phyloP scores from a whole-genome alignment of 2,113 vertebrate genomes.

The Chaetodon auriga region DNA sequence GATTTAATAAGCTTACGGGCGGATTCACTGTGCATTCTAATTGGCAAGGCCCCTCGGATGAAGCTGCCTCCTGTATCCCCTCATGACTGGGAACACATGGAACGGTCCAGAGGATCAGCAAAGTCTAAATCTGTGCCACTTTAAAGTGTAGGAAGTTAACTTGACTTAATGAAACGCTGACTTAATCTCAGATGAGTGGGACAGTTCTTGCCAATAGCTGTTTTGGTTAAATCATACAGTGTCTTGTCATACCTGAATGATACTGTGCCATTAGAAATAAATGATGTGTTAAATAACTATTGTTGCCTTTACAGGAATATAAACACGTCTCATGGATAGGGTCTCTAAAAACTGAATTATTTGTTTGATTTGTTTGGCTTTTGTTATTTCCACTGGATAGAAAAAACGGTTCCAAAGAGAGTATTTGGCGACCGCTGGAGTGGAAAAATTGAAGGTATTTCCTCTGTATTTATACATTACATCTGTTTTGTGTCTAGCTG shows the following conservation, averaged over 20 bases:
- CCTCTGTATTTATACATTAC: constrained; percentile 2
- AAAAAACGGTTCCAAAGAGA: background rate
- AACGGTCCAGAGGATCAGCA: constrained; percentile 37
- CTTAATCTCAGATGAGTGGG: constrained; percentile 5
- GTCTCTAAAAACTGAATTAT: background rate
- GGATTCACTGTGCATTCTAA: constrained; percentile 71
- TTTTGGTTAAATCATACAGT: background rate
- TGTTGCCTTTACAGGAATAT: background rate
- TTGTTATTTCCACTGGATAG: background rate
- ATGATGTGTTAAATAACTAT: background rate
- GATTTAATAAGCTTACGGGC: constrained; percentile 74
- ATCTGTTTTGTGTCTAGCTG: background rate
- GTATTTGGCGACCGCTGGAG: background rate
- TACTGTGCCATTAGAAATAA: background rate
- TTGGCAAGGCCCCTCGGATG: constrained; percentile 45
- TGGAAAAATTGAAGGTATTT: background rate
- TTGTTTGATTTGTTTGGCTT: background rate
- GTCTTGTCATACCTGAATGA: background rate
- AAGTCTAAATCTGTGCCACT: constrained; percentile 29
- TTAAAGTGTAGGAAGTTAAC: background rate
- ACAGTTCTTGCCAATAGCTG: background rate
- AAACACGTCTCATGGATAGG: background rate
- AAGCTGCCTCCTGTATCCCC: constrained; percentile 28
- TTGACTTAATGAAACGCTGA: constrained; percentile 1
- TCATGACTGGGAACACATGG: constrained; percentile 40